Percentiles rank a stretch among this genome's conserved stretches.
Evolutionary conservation across 2,797 vertebrate species (phyloP).

Genomic region (Crypturellus tataupa): DNA sequence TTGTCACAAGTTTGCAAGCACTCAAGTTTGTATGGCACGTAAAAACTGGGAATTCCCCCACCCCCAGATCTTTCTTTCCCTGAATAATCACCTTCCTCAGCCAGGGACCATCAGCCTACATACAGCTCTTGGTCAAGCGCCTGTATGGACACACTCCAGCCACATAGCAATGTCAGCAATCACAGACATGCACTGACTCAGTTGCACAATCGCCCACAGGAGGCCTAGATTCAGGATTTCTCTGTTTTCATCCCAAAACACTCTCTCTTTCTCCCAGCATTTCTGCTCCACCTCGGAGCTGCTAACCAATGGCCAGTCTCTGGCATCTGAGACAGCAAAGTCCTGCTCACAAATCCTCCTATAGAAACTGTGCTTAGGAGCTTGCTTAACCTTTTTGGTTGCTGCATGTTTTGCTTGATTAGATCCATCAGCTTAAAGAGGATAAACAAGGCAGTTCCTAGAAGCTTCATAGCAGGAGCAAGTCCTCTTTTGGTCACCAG

Average conservation of each 20-base stretch:
- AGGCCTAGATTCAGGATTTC: background rate
- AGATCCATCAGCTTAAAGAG: background rate
- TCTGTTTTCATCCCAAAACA: background rate
- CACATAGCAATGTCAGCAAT: background rate
- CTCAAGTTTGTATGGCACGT: background rate
- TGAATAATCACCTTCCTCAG: background rate
- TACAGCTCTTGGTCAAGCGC: background rate
- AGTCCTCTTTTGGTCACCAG: background rate
- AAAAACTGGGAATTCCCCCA: background rate
- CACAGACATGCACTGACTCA: background rate
- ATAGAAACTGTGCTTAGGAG: background rate
- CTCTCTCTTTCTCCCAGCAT: background rate
- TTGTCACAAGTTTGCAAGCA: background rate
- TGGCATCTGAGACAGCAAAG: background rate
- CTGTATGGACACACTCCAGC: background rate
- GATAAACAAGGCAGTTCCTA: background rate
- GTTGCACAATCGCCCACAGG: background rate
- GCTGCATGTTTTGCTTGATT: background rate
- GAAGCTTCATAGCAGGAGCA: background rate
- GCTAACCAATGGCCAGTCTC: background rate
- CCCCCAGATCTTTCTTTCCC: background rate
- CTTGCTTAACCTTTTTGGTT: background rate
- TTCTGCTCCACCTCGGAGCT: background rate
- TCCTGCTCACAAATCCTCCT: background rate
- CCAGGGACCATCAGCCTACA: fast-evolving